A percentile compares a stretch with the other conserved stretches of the same genome.
phyloP scores from a whole-genome alignment of 2,797 vertebrate genomes.

The Parauchenoglanis ngamensis region DNA sequence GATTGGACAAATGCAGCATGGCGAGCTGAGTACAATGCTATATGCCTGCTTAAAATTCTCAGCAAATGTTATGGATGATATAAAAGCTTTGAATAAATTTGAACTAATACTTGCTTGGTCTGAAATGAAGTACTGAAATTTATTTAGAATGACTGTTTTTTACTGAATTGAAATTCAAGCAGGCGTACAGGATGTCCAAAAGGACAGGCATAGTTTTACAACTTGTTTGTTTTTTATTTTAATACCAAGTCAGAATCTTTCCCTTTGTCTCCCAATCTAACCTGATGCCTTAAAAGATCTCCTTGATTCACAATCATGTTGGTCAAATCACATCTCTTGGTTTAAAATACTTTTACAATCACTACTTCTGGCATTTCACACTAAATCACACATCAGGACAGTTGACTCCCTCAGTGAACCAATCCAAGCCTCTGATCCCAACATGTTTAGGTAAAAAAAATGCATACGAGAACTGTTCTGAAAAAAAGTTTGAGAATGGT shows the following conservation, averaged over 20 bases:
- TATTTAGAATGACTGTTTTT: background rate
- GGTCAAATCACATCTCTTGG: constrained; percentile 55
- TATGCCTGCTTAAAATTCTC: background rate
- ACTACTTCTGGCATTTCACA: constrained; percentile 47
- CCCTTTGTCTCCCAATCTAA: constrained; percentile 61
- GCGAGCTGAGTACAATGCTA: background rate
- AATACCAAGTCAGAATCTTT: constrained; percentile 16
- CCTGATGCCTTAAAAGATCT: constrained; percentile 59
- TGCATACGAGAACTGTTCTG: constrained; percentile 49
- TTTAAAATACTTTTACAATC: constrained; percentile 70
- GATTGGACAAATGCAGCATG: background rate
- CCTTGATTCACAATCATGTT: constrained; percentile 56
- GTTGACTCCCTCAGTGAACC: constrained; percentile 56
- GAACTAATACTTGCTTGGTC: constrained; percentile 2
- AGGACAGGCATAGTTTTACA: background rate
- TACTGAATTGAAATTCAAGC: constrained; percentile 7
- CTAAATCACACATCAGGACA: constrained; percentile 50
- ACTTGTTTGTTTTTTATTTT: background rate
- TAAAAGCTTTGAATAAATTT: background rate
- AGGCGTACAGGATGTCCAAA: background rate
- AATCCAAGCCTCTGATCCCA: constrained; percentile 63
- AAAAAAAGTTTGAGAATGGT: constrained; percentile 43
- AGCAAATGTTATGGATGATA: background rate
- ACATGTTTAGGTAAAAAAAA: constrained; percentile 44
- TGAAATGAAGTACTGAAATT: background rate